phyloP scores from a whole-genome alignment of 1,140 invertebrate genomes.

The Mizuhopecten yessoensis region DNA sequence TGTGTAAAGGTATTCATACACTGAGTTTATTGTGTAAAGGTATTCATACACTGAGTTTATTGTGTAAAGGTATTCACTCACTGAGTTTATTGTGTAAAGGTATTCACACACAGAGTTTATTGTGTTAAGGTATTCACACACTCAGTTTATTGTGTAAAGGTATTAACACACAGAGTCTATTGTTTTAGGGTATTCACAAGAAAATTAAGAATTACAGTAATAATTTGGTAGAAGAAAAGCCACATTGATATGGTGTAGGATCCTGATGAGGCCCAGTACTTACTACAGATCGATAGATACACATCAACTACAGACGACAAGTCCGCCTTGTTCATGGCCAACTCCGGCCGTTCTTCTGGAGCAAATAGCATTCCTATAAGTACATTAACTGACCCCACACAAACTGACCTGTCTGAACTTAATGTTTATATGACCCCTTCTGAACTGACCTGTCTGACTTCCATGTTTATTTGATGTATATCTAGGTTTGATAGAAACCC shows the following conservation, averaged over 20 bases:
- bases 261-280: constrained; percentile 43
- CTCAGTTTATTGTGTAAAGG: background rate
- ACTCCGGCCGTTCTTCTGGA: background rate
- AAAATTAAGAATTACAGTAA: too few relatives aligned
- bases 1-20: too few relatives aligned
- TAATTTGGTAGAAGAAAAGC: background rate
- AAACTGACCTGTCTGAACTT: too few relatives aligned
- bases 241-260: background rate
- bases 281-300: constrained; percentile 62
- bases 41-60: too few relatives aligned
- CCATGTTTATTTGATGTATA: too few relatives aligned
- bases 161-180: background rate
- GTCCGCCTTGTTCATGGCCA: constrained; percentile 22
- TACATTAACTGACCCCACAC: background rate
- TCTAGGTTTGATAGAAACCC: too few relatives aligned
- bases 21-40: too few relatives aligned
- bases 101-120: too few relatives aligned
- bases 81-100: too few relatives aligned
- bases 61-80: too few relatives aligned
- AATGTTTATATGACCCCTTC: too few relatives aligned
- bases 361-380: background rate
- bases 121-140: background rate
- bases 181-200: background rate
- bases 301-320: constrained; percentile 54
- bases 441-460: too few relatives aligned